These are phyloP conservation scores for Nerophis lumbriciformis DNA, from an alignment of 2,113 vertebrate genomes.

Conservation along the genomic window DNA sequence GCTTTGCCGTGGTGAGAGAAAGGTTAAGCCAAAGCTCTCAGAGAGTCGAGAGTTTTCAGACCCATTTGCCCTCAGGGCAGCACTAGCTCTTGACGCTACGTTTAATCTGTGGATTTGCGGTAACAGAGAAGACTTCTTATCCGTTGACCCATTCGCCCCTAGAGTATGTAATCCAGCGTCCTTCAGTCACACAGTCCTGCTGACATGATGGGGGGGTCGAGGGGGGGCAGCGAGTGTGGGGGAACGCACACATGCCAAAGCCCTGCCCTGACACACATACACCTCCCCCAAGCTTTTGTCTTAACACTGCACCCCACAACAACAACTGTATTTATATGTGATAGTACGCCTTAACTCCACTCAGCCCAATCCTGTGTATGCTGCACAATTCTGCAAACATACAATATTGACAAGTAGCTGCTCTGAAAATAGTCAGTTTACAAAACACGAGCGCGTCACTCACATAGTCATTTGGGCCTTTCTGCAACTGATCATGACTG, in stretches of 20 bases:
- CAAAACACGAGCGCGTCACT: constrained; percentile 10
- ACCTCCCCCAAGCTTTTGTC: constrained; percentile 51
- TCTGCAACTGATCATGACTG: too few relatives aligned
- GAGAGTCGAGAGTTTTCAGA: constrained; percentile 52
- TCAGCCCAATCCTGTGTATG: background rate
- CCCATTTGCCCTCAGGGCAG: constrained; percentile 54
- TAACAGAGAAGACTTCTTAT: constrained; percentile 78
- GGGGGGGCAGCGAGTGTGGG: constrained; percentile 33
- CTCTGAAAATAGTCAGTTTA: constrained; percentile 29
- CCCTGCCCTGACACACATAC: constrained; percentile 49
- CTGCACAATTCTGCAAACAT: background rate
- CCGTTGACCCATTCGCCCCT: constrained; percentile 63
- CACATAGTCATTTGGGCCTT: background rate
- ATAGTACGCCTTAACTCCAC: constrained; percentile 38
- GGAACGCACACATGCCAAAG: constrained; percentile 24
- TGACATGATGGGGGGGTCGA: constrained; percentile 46
- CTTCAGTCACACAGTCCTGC: constrained; percentile 50
- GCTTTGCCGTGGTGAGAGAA: constrained; percentile 46
- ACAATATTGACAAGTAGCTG: constrained; percentile 3
- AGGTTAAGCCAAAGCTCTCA: constrained; percentile 63
- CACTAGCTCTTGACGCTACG: constrained; percentile 53
- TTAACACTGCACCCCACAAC: constrained; percentile 24
- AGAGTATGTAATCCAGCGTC: constrained; percentile 60
- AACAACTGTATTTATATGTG: constrained; percentile 23
- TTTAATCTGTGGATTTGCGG: constrained; percentile 75